Percentiles rank a stretch among this genome's conserved stretches.
phyloP scores from a whole-genome alignment of 2,797 vertebrate species.

The Zalophus californianus region DNA sequence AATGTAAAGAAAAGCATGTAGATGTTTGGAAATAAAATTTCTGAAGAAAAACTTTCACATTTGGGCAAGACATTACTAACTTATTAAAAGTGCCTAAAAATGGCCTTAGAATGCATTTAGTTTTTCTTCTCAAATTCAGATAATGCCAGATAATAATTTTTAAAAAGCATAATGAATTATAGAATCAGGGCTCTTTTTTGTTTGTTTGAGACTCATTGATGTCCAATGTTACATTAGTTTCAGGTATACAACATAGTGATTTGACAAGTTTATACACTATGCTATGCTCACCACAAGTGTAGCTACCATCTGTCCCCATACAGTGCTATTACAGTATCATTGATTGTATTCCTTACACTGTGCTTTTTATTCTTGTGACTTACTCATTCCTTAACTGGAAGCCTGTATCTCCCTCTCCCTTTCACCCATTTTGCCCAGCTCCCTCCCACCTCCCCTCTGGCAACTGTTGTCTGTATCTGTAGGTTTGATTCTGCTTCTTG shows the following conservation, averaged over 20 bases:
- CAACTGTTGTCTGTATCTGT: neutral
- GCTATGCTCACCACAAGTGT: neutral
- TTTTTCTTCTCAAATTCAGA: conserved; percentile 15
- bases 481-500: neutral
- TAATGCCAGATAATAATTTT: neutral
- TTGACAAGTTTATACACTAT: neutral
- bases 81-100: conserved; percentile 4
- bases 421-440: neutral
- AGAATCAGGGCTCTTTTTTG: neutral
- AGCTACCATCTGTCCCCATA: neutral
- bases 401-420: neutral
- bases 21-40: conserved; percentile 45
- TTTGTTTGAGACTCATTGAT: neutral
- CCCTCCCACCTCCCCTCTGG: neutral
- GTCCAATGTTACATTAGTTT: neutral
- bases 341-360: neutral
- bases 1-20: neutral
- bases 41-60: neutral
- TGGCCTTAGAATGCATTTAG: neutral
- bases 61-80: neutral
- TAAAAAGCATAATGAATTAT: neutral
- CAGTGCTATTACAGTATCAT: neutral
- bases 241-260: neutral
- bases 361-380: neutral
- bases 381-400: neutral